These are phyloP conservation scores for Xenentodon cancila DNA, from an alignment of 2,797 vertebrate genomes.

Conservation along the genomic window DNA sequence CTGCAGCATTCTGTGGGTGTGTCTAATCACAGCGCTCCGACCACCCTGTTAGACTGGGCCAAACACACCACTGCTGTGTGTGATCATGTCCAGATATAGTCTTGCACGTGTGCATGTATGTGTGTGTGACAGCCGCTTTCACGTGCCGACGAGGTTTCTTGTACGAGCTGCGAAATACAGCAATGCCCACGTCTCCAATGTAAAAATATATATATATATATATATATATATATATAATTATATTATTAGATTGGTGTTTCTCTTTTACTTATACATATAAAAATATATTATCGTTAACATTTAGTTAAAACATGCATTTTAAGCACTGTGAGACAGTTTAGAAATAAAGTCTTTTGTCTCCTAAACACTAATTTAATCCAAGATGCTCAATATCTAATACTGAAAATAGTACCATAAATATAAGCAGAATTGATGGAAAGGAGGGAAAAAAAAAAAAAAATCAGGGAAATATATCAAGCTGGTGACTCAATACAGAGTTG, in stretches of 20 bases:
- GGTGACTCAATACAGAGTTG: conserved; percentile 37
- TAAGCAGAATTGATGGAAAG: neutral
- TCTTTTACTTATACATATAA: no score
- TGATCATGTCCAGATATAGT: conserved; percentile 68
- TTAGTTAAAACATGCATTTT: neutral
- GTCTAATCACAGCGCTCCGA: conserved; percentile 59
- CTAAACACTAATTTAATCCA: no score
- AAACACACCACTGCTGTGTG: conserved; percentile 42
- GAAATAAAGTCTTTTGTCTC: no score
- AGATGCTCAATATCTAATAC: neutral
- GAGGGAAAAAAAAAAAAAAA: neutral
- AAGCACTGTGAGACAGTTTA: no score
- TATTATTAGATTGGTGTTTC: no score
- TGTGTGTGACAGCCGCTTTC: conserved; percentile 17
- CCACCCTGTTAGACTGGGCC: conserved; percentile 65
- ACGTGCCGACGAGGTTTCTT: conserved; percentile 36
- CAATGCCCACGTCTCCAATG: neutral
- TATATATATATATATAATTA: no score
- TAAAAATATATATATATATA: neutral
- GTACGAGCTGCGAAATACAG: neutral
- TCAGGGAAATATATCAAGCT: conserved; percentile 36
- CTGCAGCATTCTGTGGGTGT: conserved; percentile 61
- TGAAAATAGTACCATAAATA: no score
- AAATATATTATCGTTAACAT: neutral
- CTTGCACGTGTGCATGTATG: neutral